Conservation (phyloP, 2,888 invertebrate species). For the Netelia fuscicornis region DNA sequence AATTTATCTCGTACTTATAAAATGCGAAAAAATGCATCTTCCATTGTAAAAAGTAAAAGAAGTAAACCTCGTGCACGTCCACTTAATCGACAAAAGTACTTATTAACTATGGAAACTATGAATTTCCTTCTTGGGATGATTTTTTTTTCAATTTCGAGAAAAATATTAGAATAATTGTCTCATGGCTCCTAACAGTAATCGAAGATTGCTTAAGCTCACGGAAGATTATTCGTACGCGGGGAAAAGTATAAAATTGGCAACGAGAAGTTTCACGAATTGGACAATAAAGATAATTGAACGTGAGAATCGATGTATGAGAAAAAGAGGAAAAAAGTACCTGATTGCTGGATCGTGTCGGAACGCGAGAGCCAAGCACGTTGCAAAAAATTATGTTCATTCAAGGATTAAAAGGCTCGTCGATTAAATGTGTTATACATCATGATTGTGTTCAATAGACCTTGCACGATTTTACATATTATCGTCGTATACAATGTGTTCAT, state of each 20-base stretch:
- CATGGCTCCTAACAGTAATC: slow-evolving; percentile 1
- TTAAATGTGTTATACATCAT: slow-evolving; percentile 6
- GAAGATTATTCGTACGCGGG: slow-evolving; percentile 35
- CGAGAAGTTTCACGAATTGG: slow-evolving; percentile 63
- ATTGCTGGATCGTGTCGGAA: slow-evolving; percentile 65
- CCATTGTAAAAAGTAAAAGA: neutral
- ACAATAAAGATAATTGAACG: slow-evolving; percentile 61
- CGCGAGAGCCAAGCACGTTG: slow-evolving; percentile 64
- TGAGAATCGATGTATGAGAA: slow-evolving; percentile 56
- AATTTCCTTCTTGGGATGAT: neutral
- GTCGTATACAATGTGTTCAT: slow-evolving; percentile 41
- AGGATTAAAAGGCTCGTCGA: slow-evolving; percentile 26
- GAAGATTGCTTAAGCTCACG: neutral
- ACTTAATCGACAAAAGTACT: neutral
- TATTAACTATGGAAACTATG: neutral
- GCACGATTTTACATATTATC: slow-evolving; percentile 42
- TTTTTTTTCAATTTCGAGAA: slow-evolving; percentile 20
- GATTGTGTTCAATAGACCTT: slow-evolving; percentile 52
- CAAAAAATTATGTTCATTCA: slow-evolving; percentile 46
- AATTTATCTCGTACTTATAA: neutral
- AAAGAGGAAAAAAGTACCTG: slow-evolving; percentile 69
- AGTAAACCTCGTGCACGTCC: neutral
- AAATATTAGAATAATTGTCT: slow-evolving; percentile 19
- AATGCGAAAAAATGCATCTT: neutral
- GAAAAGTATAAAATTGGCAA: slow-evolving; percentile 39